Conservation (phyloP, 1,140 invertebrate species). For the Lepidurus couesii region DNA sequence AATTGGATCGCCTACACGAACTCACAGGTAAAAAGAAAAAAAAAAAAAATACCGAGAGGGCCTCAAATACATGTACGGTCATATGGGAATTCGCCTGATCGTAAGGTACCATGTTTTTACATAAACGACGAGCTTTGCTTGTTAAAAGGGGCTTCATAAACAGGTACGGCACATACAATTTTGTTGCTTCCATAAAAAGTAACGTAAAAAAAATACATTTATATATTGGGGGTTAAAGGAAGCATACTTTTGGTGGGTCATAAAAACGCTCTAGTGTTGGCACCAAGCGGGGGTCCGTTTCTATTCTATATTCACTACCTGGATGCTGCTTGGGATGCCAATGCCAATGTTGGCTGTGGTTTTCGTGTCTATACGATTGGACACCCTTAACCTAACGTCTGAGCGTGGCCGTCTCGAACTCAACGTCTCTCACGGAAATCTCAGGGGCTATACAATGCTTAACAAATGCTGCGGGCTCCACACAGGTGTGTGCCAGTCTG, state of each 20-base stretch:
- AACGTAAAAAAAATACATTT: too few species aligned
- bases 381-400: background rate
- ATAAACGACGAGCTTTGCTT: too few species aligned
- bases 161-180: too few species aligned
- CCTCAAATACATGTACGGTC: too few species aligned
- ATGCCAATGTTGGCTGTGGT: background rate
- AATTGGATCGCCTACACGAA: too few species aligned
- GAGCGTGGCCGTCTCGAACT: background rate
- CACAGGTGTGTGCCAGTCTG: slow-evolving; percentile 20
- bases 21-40: too few species aligned
- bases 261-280: background rate
- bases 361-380: slow-evolving; percentile 19
- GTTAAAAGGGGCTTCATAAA: too few species aligned
- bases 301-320: background rate
- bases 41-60: too few species aligned
- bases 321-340: background rate
- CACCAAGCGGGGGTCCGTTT: background rate
- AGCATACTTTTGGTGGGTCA: background rate
- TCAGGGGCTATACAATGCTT: slow-evolving; percentile 9
- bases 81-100: too few species aligned
- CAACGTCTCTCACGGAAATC: slow-evolving; percentile 21
- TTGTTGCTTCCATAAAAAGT: too few species aligned
- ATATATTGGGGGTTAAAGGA: too few species aligned
- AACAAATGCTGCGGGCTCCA: slow-evolving; percentile 14
- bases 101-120: too few species aligned